phyloP scores from a whole-genome alignment of 2,888 invertebrate genomes.

The Tethea ocularis region DNA sequence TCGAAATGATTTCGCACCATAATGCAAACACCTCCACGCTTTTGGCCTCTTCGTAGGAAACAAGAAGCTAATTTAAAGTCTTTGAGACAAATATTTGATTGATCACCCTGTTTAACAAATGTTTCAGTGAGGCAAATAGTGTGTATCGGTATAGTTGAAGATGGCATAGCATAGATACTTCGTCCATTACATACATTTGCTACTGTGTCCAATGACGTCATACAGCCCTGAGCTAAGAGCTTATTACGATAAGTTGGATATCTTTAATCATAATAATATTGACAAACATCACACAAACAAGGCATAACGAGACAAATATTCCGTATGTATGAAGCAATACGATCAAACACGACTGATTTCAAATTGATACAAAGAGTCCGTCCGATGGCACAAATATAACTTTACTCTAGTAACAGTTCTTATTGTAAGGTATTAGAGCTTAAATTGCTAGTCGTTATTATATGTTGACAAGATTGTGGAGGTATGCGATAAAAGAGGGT shows the following conservation, averaged over 20 bases:
- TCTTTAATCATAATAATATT: constrained; percentile 2
- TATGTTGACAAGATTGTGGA: constrained; percentile 22
- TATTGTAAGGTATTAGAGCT: constrained; percentile 18
- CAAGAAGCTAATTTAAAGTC: too few relatives aligned
- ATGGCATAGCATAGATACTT: too few relatives aligned
- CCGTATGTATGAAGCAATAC: constrained; percentile 46
- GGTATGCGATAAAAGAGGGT: constrained; percentile 70
- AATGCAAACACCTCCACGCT: too few relatives aligned
- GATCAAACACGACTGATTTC: constrained; percentile 73
- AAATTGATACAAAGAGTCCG: constrained; percentile 65
- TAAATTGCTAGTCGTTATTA: constrained; percentile 21
- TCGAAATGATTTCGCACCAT: too few relatives aligned
- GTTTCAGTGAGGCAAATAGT: too few relatives aligned
- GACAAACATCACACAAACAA: constrained; percentile 26
- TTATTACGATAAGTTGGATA: not conserved
- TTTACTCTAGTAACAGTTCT: constrained; percentile 25
- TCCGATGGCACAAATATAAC: constrained; percentile 45
- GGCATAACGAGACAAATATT: constrained; percentile 57
- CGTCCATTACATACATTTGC: not conserved
- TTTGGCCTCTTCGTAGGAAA: too few relatives aligned
- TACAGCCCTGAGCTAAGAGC: too few relatives aligned
- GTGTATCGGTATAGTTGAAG: too few relatives aligned
- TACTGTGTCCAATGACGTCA: too few relatives aligned
- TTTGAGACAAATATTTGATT: too few relatives aligned
- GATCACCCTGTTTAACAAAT: too few relatives aligned